Evolutionary conservation across 2,797 vertebrate genomes (phyloP).

Genomic region (Adelosebastes latens): DNA sequence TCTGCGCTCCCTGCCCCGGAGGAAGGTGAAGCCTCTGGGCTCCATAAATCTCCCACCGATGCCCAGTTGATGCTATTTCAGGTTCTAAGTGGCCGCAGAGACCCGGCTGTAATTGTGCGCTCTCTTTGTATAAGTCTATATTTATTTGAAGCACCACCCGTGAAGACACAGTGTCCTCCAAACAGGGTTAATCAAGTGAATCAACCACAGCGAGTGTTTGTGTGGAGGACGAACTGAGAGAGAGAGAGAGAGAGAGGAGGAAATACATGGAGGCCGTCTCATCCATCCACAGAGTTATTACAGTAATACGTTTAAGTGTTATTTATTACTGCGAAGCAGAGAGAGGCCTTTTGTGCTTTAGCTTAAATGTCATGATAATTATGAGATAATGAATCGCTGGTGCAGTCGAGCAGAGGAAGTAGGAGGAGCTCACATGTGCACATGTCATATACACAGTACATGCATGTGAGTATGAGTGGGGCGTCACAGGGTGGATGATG

Average conservation of each 20-base stretch:
- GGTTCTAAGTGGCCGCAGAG: conserved; percentile 54
- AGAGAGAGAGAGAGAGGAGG: not conserved
- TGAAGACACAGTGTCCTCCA: conserved; percentile 47
- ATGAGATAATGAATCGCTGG: conserved; percentile 4
- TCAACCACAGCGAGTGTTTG: conserved; percentile 17
- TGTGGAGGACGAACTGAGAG: not conserved
- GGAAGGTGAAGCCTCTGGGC: conserved; percentile 54
- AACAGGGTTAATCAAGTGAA: conserved; percentile 62
- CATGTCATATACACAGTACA: not conserved
- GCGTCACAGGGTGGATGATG: not conserved
- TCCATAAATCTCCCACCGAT: conserved; percentile 56
- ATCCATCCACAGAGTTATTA: conserved; percentile 32
- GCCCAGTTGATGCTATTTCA: conserved; percentile 51
- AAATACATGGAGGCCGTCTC: conserved; percentile 3
- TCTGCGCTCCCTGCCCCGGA: conserved; percentile 36
- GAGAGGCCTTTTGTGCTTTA: conserved; percentile 6
- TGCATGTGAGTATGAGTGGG: not conserved
- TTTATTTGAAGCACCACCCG: conserved; percentile 39
- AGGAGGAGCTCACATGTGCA: conserved; percentile 16
- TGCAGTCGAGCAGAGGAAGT: conserved; percentile 13
- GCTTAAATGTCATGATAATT: conserved; percentile 54
- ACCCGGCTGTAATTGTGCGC: conserved; percentile 41
- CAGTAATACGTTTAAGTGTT: conserved; percentile 45
- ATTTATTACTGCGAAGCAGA: conserved; percentile 45
- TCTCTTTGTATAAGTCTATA: conserved; percentile 56